A percentile compares a stretch with the other conserved stretches of the same genome.
Evolutionary conservation across 2,888 invertebrate species (phyloP).

Genomic region (Sminthurinus aureus): DNA sequence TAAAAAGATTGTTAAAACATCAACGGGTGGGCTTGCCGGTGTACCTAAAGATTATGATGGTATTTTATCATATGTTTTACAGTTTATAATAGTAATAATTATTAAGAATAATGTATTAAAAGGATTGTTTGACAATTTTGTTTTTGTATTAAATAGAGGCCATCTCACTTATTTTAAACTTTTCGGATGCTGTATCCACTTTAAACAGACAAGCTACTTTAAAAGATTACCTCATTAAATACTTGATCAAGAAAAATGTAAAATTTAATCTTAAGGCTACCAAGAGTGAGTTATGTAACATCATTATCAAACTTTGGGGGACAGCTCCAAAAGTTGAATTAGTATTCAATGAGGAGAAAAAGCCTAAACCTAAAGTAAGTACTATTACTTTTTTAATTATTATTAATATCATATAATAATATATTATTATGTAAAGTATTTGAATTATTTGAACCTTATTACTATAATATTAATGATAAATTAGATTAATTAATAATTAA

Average conservation of each 20-base stretch:
- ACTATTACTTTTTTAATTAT: no score
- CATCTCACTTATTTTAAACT: constrained; percentile 66
- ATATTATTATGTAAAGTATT: no score
- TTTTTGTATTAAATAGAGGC: constrained; percentile 68
- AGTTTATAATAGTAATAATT: background rate
- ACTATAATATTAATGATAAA: no score
- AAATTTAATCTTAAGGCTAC: constrained; percentile 65
- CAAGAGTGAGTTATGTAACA: constrained; percentile 64
- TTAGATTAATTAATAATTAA: no score
- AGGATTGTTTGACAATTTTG: background rate
- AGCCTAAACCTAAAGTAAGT: constrained; percentile 5
- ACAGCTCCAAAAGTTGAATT: background rate
- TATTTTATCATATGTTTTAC: constrained; percentile 18
- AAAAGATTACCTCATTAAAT: constrained; percentile 67
- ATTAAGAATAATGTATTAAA: background rate
- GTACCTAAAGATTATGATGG: constrained; percentile 35
- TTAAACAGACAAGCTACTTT: constrained; percentile 67
- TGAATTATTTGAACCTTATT: no score
- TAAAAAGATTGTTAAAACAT: constrained; percentile 44
- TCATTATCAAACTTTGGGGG: constrained; percentile 49
- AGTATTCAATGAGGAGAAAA: constrained; percentile 8
- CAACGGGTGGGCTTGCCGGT: constrained; percentile 43
- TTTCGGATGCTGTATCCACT: constrained; percentile 66
- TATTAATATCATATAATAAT: no score
- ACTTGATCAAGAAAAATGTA: constrained; percentile 66